These are phyloP conservation scores for Hemicentrotus pulcherrimus DNA, from an alignment of 35 echinoderm and acorn worm genomes.

Conservation along the genomic window DNA sequence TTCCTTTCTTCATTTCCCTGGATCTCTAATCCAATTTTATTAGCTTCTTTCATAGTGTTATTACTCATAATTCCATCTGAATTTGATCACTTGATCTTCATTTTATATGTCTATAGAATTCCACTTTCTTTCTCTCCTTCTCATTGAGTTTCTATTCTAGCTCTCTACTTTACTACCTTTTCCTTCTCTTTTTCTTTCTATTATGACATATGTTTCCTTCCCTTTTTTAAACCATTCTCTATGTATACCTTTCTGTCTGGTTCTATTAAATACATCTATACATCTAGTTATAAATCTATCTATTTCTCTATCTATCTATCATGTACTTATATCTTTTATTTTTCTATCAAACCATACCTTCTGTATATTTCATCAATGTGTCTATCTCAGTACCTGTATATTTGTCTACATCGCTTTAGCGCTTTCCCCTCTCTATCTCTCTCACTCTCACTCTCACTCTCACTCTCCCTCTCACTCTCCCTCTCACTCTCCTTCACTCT, in stretches of 20 bases:
- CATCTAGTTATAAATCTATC: too few species aligned
- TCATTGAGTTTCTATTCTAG: too few species aligned
- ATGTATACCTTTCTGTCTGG: background rate
- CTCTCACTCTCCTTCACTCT: background rate
- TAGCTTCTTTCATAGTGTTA: background rate
- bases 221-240: background rate
- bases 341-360: background rate
- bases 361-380: background rate
- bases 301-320: too few species aligned
- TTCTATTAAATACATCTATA: background rate
- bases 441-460: background rate
- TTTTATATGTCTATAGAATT: background rate
- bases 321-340: background rate
- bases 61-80: background rate
- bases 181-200: background rate
- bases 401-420: background rate
- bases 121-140: background rate
- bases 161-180: background rate
- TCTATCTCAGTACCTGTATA: too few species aligned
- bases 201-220: background rate
- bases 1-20: background rate
- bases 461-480: background rate
- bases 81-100: background rate
- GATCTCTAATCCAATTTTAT: background rate
- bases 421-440: background rate